Evolutionary conservation across 2,113 vertebrate genomes (phyloP).

Genomic region (Rhombomys opimus): DNA sequence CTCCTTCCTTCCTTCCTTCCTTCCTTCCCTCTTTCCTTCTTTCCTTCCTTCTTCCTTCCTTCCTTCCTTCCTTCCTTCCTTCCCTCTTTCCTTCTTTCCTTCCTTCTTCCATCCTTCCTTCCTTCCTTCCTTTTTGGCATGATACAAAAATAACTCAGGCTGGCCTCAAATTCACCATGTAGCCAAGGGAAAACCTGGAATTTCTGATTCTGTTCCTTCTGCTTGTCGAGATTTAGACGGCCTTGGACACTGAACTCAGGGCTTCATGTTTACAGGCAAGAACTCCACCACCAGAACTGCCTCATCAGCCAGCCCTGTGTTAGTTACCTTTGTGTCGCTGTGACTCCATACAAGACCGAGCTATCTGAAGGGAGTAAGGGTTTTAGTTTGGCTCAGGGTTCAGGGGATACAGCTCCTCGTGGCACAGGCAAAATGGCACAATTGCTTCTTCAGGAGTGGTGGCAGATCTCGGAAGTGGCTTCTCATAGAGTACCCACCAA

Average conservation of each 20-base stretch:
- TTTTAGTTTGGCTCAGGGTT: not conserved
- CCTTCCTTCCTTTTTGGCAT: no score
- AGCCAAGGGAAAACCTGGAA: not conserved
- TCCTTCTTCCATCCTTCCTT: accelerated
- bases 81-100: not conserved
- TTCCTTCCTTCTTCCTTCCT: not conserved
- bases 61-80: accelerated
- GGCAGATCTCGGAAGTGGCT: not conserved
- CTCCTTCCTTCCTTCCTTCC: not conserved
- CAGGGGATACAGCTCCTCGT: not conserved
- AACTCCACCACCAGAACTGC: not conserved
- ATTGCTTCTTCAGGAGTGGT: not conserved
- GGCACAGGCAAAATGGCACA: not conserved
- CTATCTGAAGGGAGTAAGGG: no score
- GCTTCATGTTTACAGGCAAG: not conserved
- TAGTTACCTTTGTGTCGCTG: not conserved
- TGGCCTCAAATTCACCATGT: not conserved
- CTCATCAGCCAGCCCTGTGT: not conserved
- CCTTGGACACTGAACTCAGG: not conserved
- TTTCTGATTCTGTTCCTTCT: not conserved
- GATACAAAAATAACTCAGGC: not conserved
- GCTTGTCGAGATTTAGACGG: not conserved
- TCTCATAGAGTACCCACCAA: not conserved
- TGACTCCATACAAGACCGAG: not conserved
- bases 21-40: not conserved